Base-by-base conservation (phyloP, 2,888 invertebrate genomes). In the Pyrrhosoma nymphula region DNA sequence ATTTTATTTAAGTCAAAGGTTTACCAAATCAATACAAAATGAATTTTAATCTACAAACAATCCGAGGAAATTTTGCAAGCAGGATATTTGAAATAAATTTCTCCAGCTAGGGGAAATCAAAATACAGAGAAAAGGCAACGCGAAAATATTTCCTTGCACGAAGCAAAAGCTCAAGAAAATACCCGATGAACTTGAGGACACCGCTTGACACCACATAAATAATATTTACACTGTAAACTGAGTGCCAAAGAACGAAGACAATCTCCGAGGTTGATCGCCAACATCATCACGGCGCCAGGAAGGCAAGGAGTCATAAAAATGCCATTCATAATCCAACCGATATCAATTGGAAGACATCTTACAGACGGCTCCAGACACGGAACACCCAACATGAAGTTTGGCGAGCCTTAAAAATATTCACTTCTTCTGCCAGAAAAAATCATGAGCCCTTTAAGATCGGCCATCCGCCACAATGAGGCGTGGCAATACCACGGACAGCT, bases 401-500 rank as follows among this genome's bases (percentile, higher is more conserved):
- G 69, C 93, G 47, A 63, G 63, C 93, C 93, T 93, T 93, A 47
- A 93, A 93, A 93, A 93, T 93, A 93, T 93, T 93, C 93, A 75
- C 47, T 63, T 47, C 47, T 47, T 55, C 69, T 93, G 93, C 93
- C 93, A 93, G 82, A 35, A 82, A 82, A 82, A 35, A 26, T 82
- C 82, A 35, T 16, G 8, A n/a, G 93, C 75, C 30, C 75, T 69
- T 69, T 20, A 60, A 93, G 93, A 93, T 93, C 93, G 93, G 93
- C 93, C 47, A 69, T 55, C 30, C 39, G 93, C 93, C 93, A 93
- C 75, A 60, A 75, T 23, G 63, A 93, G 93, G 93, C 47, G 93
- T 93, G 93, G 69, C 69, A 14, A 26, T 26, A 35, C 47, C 23
- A 47, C 14, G 12, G n/a, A n/a, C 55, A 55, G 12, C 47, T 47